Evolutionary conservation across 2,797 vertebrate genomes (phyloP).

Genomic region (Squalus acanthias): DNA sequence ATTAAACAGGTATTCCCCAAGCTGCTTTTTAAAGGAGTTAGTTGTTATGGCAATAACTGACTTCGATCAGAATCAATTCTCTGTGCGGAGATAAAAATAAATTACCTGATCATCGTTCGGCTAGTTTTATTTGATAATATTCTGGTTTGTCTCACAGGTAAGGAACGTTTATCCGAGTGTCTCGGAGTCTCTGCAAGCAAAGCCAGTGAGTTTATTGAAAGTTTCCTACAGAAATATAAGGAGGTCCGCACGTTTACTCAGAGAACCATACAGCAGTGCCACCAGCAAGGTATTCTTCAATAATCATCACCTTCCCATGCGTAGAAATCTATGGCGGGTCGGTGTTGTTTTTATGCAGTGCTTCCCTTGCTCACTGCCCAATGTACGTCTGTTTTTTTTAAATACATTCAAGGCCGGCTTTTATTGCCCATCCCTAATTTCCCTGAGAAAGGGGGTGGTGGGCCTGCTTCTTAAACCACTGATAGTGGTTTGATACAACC

Average conservation of each 20-base stretch:
- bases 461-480: background rate
- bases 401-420: too few species aligned
- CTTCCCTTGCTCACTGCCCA: background rate
- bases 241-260: constrained; percentile 76
- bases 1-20: background rate
- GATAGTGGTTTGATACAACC: background rate
- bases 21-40: background rate
- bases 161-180: constrained; percentile 73
- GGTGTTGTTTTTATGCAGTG: background rate
- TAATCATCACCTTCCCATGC: too few species aligned
- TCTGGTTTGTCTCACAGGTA: constrained; percentile 58
- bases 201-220: constrained; percentile 74
- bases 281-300: constrained; percentile 61
- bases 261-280: constrained; percentile 68
- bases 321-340: background rate
- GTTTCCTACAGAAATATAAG: constrained; percentile 78
- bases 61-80: background rate
- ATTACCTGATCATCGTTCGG: too few species aligned
- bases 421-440: background rate
- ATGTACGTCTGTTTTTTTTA: background rate
- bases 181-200: constrained; percentile 69
- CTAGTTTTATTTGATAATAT: background rate
- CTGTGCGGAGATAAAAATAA: background rate
- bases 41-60: background rate
- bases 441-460: background rate